Conservation (phyloP, 2,888 invertebrate species). For the Laothoe populi region DNA sequence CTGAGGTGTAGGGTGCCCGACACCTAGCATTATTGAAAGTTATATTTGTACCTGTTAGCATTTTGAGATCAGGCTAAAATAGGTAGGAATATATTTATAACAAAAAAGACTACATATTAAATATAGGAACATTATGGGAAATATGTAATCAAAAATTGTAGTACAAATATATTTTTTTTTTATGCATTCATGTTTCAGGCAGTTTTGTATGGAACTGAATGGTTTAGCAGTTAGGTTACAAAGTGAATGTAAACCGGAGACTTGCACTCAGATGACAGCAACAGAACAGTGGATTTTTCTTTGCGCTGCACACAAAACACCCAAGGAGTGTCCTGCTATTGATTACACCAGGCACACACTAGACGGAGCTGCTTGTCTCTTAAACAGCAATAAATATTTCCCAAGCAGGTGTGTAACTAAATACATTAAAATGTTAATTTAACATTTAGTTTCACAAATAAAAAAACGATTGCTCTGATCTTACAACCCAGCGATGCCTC, state of each 20-base stretch:
- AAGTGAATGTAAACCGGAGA: constrained; percentile 97
- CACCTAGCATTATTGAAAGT: no score
- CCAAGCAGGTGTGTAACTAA: constrained; percentile 93
- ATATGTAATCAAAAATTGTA: no score
- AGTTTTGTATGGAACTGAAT: constrained; percentile 99
- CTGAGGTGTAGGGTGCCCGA: no score
- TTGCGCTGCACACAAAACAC: constrained; percentile 99
- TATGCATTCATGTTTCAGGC: constrained; percentile 81
- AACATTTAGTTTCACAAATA: no score
- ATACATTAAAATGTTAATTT: not conserved
- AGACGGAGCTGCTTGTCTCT: constrained; percentile 98
- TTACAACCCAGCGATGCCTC: no score
- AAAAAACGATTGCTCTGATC: no score
- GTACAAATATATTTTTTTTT: no score
- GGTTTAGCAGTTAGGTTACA: constrained; percentile 98
- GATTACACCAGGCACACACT: constrained; percentile 99
- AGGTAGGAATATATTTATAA: no score
- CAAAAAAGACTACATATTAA: no score
- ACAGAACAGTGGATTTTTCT: constrained; percentile 99
- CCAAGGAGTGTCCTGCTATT: constrained; percentile 99
- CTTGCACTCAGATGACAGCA: constrained; percentile 99
- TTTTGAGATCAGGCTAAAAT: no score
- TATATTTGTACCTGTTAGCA: no score
- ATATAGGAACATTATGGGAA: no score
- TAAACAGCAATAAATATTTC: constrained; percentile 99